phyloP scores from a whole-genome alignment of 2,113 vertebrate genomes.

The Lagenorhynchus albirostris region DNA sequence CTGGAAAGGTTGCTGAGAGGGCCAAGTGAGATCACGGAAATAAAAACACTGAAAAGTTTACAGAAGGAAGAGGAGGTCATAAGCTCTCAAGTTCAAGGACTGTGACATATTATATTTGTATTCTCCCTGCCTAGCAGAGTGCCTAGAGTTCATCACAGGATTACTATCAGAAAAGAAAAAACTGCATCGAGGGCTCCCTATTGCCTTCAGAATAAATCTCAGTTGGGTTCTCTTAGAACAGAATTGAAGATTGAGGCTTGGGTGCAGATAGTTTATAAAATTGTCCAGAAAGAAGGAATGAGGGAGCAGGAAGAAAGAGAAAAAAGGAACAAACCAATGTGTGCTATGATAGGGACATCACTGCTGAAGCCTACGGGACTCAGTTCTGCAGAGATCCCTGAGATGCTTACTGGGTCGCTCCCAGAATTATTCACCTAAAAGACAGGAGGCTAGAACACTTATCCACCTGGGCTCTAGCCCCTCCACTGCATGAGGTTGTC shows the following conservation, averaged over 20 bases:
- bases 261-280: neutral
- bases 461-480: neutral
- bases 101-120: neutral
- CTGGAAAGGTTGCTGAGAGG: conserved; percentile 41
- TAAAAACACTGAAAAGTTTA: conserved; percentile 22
- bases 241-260: neutral
- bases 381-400: neutral
- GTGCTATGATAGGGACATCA: neutral
- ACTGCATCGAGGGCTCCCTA: neutral
- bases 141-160: neutral
- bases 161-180: neutral
- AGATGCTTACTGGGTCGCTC: neutral
- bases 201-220: neutral
- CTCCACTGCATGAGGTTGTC: neutral
- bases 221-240: neutral
- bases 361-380: neutral
- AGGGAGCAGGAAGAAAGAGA: neutral
- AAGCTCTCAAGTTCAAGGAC: neutral
- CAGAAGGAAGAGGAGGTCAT: neutral
- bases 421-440: neutral
- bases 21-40: conserved; percentile 37
- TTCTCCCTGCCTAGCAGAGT: neutral
- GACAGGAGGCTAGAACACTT: neutral
- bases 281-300: neutral
- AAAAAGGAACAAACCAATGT: neutral